phyloP scores from a whole-genome alignment of 2,888 invertebrate species.

The Clostera curtula region DNA sequence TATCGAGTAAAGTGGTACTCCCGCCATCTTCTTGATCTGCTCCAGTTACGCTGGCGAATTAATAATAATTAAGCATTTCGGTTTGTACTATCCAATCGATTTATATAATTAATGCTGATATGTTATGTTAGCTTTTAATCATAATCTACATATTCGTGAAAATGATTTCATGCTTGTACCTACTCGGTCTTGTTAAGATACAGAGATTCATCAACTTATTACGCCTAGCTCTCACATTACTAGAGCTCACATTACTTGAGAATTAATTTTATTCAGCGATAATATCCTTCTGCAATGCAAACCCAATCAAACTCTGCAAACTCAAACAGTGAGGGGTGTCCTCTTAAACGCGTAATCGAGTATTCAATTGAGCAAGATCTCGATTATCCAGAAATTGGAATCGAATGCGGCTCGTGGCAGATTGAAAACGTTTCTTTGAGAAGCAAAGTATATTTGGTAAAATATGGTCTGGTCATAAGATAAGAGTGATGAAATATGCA shows the following conservation, averaged over 20 bases:
- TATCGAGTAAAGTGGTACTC: too few species aligned
- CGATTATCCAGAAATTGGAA: conserved; percentile 68
- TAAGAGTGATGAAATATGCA: conserved; percentile 15
- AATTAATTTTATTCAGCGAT: conserved; percentile 47
- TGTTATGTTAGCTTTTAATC: too few species aligned
- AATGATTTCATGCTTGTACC: too few species aligned
- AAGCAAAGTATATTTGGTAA: conserved; percentile 28
- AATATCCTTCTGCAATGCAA: conserved; percentile 55
- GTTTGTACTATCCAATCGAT: too few species aligned
- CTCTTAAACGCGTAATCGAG: conserved; percentile 68
- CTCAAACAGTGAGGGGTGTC: conserved; percentile 59
- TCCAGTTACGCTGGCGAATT: too few species aligned
- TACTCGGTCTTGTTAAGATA: too few species aligned
- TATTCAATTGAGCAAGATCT: conserved; percentile 72
- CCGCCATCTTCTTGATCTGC: too few species aligned
- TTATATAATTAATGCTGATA: too few species aligned
- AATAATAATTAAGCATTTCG: too few species aligned
- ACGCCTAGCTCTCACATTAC: too few species aligned
- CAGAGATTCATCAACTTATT: too few species aligned
- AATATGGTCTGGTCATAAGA: conserved; percentile 26
- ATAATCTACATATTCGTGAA: too few species aligned
- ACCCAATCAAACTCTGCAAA: conserved; percentile 68
- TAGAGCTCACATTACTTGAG: conserved; percentile 25
- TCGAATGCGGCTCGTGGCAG: conserved; percentile 55
- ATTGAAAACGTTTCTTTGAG: conserved; percentile 58